Percentiles rank a stretch among this genome's conserved stretches.
Conservation (phyloP, 2,888 invertebrate species). For the Tholera decimalis region DNA sequence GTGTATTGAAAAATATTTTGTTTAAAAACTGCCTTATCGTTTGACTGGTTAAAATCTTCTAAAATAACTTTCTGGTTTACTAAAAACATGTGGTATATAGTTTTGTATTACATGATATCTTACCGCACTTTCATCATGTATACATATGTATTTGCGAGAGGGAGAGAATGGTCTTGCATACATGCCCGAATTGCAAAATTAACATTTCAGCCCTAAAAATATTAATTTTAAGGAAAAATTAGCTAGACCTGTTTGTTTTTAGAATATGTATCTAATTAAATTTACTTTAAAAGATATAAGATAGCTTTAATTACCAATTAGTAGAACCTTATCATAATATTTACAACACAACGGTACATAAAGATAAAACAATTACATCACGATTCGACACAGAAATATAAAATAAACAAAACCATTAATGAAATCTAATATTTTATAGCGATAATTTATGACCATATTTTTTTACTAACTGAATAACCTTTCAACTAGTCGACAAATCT, state of each 20-base stretch:
- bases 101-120: too few species aligned
- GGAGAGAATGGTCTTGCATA: too few species aligned
- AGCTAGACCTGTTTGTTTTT: background rate
- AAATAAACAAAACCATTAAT: constrained; percentile 57
- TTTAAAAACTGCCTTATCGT: too few species aligned
- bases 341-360: constrained; percentile 23
- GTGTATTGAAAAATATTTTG: too few species aligned
- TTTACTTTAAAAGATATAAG: background rate
- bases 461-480: constrained; percentile 56
- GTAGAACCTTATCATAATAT: constrained; percentile 28
- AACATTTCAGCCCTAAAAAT: too few species aligned
- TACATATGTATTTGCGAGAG: too few species aligned
- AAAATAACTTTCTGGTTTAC: too few species aligned
- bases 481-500: constrained; percentile 59
- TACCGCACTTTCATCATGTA: too few species aligned
- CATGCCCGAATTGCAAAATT: too few species aligned
- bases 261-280: background rate
- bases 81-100: too few species aligned
- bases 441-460: constrained; percentile 56
- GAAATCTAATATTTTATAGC: constrained; percentile 25
- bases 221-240: constrained; percentile 5
- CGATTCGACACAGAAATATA: constrained; percentile 25
- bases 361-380: constrained; percentile 42
- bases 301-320: constrained; percentile 32
- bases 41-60: too few species aligned